Conservation (phyloP, 2,113 vertebrate genomes). For the Pristiophorus japonicus region DNA sequence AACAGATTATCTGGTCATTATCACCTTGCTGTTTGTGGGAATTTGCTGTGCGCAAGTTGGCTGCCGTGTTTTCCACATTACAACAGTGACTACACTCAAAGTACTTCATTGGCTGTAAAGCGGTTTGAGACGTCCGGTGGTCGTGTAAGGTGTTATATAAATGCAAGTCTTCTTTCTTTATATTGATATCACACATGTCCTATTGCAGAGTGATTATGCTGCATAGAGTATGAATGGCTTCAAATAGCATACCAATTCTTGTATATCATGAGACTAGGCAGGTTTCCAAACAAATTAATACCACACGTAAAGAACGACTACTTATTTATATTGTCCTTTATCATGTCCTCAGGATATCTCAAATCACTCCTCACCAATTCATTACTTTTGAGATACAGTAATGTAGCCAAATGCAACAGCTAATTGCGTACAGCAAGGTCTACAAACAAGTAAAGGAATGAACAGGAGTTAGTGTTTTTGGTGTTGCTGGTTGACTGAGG, state of each 20-base stretch:
- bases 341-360: not conserved
- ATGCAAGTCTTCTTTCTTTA: too few species aligned
- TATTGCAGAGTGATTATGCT: not conserved
- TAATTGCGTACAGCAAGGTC: not conserved
- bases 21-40: too few species aligned
- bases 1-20: too few species aligned
- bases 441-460: not conserved
- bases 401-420: not conserved
- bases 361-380: not conserved
- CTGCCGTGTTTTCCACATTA: too few species aligned
- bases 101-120: too few species aligned
- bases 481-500: not conserved
- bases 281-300: not conserved
- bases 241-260: not conserved
- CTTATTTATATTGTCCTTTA: not conserved
- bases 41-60: too few species aligned
- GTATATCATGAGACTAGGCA: not conserved
- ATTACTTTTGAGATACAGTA: not conserved
- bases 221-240: not conserved
- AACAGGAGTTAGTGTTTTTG: not conserved
- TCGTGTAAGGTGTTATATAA: too few species aligned
- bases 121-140: too few species aligned
- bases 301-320: not conserved
- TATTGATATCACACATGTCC: not conserved
- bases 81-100: too few species aligned